Evolutionary conservation across 2,888 invertebrate genomes (phyloP), one percentile per base, ranked within the genome.

Genomic region (Drosophila neoperkinsi): DNA sequence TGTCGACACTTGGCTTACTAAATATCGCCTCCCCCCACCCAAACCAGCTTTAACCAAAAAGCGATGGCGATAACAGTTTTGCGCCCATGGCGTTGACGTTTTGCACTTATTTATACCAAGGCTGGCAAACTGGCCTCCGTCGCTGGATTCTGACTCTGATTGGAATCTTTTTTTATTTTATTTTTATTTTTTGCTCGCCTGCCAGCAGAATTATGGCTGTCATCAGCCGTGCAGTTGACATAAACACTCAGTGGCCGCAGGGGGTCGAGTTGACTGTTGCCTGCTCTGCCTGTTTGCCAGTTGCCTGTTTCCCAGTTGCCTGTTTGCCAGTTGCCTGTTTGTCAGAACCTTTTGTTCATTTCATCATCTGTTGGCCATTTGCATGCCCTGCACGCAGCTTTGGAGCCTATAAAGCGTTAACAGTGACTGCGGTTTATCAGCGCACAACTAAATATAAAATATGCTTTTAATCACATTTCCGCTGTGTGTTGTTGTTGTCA

Each of bases 381-480:
- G 87, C 90, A 90, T 90, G 90, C 90, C 69, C 51, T 65, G 84
- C 90, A 87, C 87, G 87, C 90, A 83, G 75, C 59, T 43, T 46
- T 65, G 65, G 55, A 50, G 58, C 65, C 67, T 81, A 73, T 78
- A 71, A 76, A 77, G 74, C 80, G 65, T 58, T 68, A 53, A 67
- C 60, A 62, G 65, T 65, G 51, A 30, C 65, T 71, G 43, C 41
- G 31, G 65, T 61, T 43, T 41, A 69, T 67, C 66, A 74, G 56
- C 79, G 57, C 70, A 68, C 78, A 75, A 85, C 75, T 82, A 85
- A 78, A 83, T 79, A 85, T 87, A 87, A 90, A 90, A 87, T 84
- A 90, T 88, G 82, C 90, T 83, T 87, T 87, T 90, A 87, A 87
- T 88, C 90, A 89, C 88, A 90, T 90, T 91, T 91, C 91, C 88